Evolutionary conservation across 35 echinoderm and acorn worm genomes (phyloP).

Genomic region (Antedon bifida): DNA sequence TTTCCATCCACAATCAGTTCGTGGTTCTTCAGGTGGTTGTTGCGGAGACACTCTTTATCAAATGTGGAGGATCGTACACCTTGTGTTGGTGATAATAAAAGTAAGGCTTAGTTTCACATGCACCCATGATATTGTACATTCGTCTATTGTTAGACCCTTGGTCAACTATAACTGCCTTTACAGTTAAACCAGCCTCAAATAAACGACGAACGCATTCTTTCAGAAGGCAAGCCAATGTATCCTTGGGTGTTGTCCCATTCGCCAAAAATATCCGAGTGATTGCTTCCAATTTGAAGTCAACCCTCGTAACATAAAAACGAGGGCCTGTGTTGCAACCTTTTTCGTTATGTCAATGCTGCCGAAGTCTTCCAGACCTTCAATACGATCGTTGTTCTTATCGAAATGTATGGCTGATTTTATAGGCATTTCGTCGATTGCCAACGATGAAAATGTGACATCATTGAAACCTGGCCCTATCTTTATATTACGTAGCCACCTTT

Average conservation of each 20-base stretch:
- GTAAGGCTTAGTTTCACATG: not conserved
- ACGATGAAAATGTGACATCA: constrained; percentile 7
- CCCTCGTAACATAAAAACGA: not conserved
- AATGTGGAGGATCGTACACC: not conserved
- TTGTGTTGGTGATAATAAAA: not conserved
- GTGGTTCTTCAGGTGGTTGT: too few relatives aligned
- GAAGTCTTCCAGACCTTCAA: constrained; percentile 9
- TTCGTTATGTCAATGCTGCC: not conserved
- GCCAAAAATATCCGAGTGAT: not conserved
- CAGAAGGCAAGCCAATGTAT: not conserved
- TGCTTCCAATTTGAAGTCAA: not conserved
- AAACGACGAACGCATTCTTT: not conserved
- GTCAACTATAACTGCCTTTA: not conserved
- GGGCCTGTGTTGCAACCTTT: not conserved
- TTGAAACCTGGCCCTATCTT: constrained; percentile 1
- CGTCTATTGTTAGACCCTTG: not conserved
- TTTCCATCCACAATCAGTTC: not conserved
- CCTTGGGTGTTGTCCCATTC: not conserved
- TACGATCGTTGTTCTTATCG: constrained; percentile 1
- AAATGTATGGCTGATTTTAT: constrained; percentile 4
- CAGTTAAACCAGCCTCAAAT: not conserved
- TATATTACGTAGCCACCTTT: constrained; percentile 10
- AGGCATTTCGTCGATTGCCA: constrained; percentile 9
- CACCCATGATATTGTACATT: not conserved
- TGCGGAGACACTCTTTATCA: too few relatives aligned